Evolutionary conservation across 2,113 vertebrate species (phyloP), one percentile per base, ranked within the genome.

Genomic region (Saccopteryx bilineata): DNA sequence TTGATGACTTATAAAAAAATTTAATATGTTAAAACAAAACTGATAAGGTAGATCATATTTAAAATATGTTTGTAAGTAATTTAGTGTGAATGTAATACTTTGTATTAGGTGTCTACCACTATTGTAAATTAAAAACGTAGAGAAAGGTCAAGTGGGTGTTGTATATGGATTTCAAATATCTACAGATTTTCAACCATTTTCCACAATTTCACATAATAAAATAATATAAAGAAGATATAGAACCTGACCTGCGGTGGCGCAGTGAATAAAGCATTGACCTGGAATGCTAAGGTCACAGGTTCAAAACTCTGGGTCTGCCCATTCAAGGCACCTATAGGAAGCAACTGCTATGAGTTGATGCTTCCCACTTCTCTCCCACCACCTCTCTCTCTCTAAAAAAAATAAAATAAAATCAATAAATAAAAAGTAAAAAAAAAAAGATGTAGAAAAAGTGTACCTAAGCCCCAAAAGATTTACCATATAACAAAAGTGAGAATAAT

Each of bases 1-100:
- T 50, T 91, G 61, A 6, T 88, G 28, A 93, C 72, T 82, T 74
- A 68, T 9, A 82, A 81, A 61, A 90, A 94, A 80, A 87, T 84
- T 58, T 33, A 87, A 10, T 71, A 66, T 23, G 19, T 66, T 93
- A 52, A 91, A 87, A 84, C 19, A 91, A 81, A 92, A 93, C 39
- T 65, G 23, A 92, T 18, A 87, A 50, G 8, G 87, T 21, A 52
- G 5, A 79, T 87, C 28, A 48, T 19, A 48, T 61, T 88, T 48
- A 93, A 87, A 94, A 48, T 60, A n/a, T 46, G 15, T 48, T 39
- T 58, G 11, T n/a, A 72, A 82, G 58, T 52, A 85, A 76, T 84
- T 74, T 68, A 52, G 13, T 66, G 5, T 75, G 33, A 92, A n/a
- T 19, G 48, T 26, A 31, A 75, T 65, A 28, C 28, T 39, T 83